phyloP scores from a whole-genome alignment of 2,113 vertebrate genomes.

The Cololabis saira region DNA sequence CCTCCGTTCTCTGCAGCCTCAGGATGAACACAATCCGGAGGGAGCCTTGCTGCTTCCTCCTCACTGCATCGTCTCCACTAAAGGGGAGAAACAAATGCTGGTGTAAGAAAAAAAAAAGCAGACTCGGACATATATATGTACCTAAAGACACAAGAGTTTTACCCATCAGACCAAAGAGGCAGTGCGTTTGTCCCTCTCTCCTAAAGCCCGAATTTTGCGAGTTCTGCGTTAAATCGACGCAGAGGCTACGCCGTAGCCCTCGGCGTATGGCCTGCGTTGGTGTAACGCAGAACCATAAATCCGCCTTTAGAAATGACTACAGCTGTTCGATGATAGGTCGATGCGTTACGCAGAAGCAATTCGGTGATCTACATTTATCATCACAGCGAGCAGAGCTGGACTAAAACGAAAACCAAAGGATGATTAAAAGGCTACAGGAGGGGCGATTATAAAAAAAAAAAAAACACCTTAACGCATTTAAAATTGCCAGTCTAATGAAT shows the following conservation, averaged over 20 bases:
- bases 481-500: too few species aligned
- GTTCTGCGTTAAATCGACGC: too few species aligned
- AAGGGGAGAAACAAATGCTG: neutral
- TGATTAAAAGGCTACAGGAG: neutral
- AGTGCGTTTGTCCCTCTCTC: neutral
- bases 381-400: neutral
- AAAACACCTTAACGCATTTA: too few species aligned
- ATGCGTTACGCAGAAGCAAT: slow-evolving; percentile 46
- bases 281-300: too few species aligned
- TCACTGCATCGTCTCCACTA: slow-evolving; percentile 74
- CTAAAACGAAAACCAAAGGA: neutral
- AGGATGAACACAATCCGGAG: slow-evolving; percentile 60
- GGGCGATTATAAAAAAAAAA: too few species aligned
- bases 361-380: slow-evolving; percentile 2
- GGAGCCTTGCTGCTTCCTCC: slow-evolving; percentile 52
- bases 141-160: too few species aligned
- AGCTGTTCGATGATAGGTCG: slow-evolving; percentile 45
- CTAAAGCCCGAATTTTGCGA: too few species aligned
- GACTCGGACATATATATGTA: too few species aligned
- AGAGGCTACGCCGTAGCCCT: too few species aligned
- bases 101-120: slow-evolving; percentile 28
- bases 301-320: too few species aligned
- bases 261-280: too few species aligned
- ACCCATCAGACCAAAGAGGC: neutral
- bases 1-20: slow-evolving; percentile 76